Evolutionary conservation across 2,113 vertebrate genomes (phyloP).

Genomic region (Vulpes lagopus): DNA sequence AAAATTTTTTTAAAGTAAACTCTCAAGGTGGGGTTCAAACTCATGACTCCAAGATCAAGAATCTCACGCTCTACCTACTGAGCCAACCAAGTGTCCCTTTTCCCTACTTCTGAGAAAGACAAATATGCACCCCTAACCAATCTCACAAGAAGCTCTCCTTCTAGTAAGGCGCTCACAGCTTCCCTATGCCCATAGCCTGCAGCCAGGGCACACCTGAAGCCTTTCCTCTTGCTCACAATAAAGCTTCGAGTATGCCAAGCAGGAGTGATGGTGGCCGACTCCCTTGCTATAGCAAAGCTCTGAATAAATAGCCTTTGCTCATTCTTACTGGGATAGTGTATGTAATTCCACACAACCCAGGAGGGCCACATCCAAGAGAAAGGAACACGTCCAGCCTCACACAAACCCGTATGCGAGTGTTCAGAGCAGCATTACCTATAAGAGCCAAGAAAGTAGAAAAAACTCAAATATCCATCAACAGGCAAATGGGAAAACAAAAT

Average conservation of each 20-base stretch:
- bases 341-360: background rate
- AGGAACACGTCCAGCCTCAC: background rate
- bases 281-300: background rate
- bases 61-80: background rate
- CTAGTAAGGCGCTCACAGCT: background rate
- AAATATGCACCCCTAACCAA: background rate
- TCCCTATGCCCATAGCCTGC: background rate
- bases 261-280: background rate
- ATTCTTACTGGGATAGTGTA: background rate
- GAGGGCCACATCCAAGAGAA: background rate
- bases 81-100: background rate
- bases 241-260: background rate
- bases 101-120: background rate
- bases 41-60: background rate
- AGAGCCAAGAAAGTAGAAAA: background rate
- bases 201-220: background rate
- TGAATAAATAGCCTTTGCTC: background rate
- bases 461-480: background rate
- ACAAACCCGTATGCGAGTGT: background rate
- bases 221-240: background rate
- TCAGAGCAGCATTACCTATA: background rate
- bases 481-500: fast-evolving
- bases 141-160: background rate
- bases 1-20: background rate
- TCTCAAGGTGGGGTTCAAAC: background rate